phyloP scores from a whole-genome alignment of 2,888 invertebrate species.

The Lagria hirta region DNA sequence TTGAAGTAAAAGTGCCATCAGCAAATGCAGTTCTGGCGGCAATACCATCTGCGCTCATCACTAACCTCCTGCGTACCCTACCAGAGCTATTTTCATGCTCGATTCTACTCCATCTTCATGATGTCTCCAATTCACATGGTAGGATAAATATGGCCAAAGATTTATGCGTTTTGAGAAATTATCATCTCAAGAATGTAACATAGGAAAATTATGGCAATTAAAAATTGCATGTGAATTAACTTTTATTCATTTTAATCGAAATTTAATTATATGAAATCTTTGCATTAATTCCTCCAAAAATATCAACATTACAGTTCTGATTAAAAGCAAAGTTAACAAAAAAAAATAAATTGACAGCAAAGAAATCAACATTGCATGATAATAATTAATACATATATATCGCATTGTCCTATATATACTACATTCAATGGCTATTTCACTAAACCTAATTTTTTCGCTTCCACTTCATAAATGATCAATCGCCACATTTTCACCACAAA shows the following conservation, averaged over 20 bases:
- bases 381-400: no score
- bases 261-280: constrained; percentile 6
- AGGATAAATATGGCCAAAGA: constrained; percentile 85
- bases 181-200: constrained; percentile 60
- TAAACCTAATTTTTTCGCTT: constrained; percentile 94
- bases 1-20: constrained; percentile 67
- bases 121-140: constrained; percentile 72
- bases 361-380: no score
- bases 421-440: constrained; percentile 60
- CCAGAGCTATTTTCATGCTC: constrained; percentile 77
- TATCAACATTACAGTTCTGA: no score
- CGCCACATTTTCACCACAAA: constrained; percentile 99
- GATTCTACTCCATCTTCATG: constrained; percentile 75
- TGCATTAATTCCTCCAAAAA: no score
- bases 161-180: constrained; percentile 81
- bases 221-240: constrained; percentile 3
- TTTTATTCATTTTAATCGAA: no score
- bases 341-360: no score
- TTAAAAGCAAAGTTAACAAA: no score
- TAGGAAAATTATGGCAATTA: constrained; percentile 14
- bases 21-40: constrained; percentile 66
- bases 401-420: constrained; percentile 20
- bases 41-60: constrained; percentile 74
- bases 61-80: constrained; percentile 75
- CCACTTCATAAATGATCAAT: constrained; percentile 97